Conservation (phyloP, 2,888 invertebrate genomes). For the Serripes groenlandicus region DNA sequence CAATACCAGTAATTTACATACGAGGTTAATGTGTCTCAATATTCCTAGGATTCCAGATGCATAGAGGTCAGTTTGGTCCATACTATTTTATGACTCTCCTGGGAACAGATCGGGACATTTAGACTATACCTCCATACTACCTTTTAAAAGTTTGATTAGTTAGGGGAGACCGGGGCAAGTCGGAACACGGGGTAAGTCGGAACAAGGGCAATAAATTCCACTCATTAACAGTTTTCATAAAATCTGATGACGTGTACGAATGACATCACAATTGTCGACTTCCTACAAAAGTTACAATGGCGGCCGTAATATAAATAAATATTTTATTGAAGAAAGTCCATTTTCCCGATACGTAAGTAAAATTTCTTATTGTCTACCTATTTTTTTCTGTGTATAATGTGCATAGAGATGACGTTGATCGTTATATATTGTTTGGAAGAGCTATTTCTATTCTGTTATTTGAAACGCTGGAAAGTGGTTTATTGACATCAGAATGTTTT, state of each 20-base stretch:
- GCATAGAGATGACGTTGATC: background rate
- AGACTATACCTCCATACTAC: no score
- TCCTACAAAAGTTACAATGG: conserved; percentile 21
- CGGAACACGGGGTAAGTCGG: conserved; percentile 25
- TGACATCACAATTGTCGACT: background rate
- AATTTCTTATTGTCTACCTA: background rate
- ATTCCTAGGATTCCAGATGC: no score
- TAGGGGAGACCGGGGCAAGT: conserved; percentile 16
- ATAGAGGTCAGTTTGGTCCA: no score
- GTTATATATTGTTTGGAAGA: background rate
- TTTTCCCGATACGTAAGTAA: conserved; percentile 1
- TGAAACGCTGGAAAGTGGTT: background rate
- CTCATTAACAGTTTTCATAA: background rate
- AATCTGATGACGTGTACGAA: conserved; percentile 4
- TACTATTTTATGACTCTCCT: no score
- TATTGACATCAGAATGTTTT: background rate
- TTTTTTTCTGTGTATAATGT: background rate
- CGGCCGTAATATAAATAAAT: conserved; percentile 6
- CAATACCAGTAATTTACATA: no score
- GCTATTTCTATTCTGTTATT: conserved; percentile 7
- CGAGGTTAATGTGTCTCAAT: no score
- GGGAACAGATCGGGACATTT: no score
- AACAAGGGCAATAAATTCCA: conserved; percentile 24
- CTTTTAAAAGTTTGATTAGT: no score
- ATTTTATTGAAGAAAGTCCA: background rate